Percentiles rank a stretch among this genome's conserved stretches.
These are phyloP conservation scores for Astreopora myriophthalma DNA, from an alignment of 64 coral and sea anemone genomes.

Conservation along the genomic window DNA sequence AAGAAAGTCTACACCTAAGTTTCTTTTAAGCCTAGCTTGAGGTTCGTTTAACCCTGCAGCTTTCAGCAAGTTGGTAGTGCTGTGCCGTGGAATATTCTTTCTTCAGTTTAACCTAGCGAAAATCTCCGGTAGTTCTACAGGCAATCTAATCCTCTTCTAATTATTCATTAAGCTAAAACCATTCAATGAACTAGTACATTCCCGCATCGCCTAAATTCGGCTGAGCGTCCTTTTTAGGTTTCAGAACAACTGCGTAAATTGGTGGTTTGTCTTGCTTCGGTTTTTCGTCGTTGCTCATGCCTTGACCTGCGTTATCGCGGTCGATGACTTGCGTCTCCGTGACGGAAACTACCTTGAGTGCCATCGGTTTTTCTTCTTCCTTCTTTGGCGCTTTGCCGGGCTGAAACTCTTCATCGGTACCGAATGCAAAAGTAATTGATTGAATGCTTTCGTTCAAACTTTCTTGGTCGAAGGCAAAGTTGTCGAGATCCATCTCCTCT, in stretches of 20 bases:
- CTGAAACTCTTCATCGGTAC: slow-evolving; percentile 28
- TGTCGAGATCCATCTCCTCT: not conserved
- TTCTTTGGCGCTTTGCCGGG: not conserved
- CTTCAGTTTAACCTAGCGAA: too few species aligned
- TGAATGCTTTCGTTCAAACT: slow-evolving; percentile 26
- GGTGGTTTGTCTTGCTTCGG: not conserved
- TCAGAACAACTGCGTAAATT: not conserved
- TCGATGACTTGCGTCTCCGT: not conserved
- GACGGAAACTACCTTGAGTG: slow-evolving; percentile 1
- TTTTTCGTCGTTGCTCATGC: too few species aligned
- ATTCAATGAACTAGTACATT: too few species aligned
- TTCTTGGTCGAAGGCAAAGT: slow-evolving; percentile 21
- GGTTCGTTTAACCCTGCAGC: too few species aligned
- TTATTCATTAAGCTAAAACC: too few species aligned
- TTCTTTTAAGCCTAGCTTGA: too few species aligned
- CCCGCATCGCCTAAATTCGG: not conserved
- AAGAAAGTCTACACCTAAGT: too few species aligned
- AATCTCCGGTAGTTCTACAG: too few species aligned
- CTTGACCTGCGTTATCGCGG: not conserved
- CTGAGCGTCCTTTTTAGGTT: not conserved
- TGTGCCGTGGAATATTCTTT: too few species aligned
- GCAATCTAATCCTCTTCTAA: too few species aligned
- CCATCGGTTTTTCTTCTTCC: not conserved
- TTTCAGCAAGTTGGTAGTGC: too few species aligned
- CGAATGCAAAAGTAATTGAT: not conserved